Percentiles rank a stretch among this genome's conserved stretches.
Evolutionary conservation across 2,113 vertebrate genomes (phyloP).

Genomic region (Urocolius indicus): DNA sequence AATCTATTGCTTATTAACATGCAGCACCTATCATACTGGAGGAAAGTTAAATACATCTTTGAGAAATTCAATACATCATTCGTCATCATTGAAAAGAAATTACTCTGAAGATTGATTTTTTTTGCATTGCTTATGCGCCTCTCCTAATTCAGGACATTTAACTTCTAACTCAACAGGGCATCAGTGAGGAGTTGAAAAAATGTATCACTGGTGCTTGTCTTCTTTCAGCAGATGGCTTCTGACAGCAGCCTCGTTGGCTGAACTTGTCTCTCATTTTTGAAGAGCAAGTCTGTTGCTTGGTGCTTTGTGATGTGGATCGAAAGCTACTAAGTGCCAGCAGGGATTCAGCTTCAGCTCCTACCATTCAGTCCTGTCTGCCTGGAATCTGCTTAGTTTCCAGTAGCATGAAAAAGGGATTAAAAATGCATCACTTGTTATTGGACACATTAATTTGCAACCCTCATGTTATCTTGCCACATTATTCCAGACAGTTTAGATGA

Average conservation of each 20-base stretch:
- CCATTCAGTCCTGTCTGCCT: neutral
- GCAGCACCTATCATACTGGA: neutral
- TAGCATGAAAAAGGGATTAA: slow-evolving; percentile 42
- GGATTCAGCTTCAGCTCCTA: slow-evolving; percentile 1
- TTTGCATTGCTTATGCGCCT: slow-evolving; percentile 3
- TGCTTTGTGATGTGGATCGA: slow-evolving; percentile 47
- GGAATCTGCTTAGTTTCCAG: slow-evolving; percentile 53
- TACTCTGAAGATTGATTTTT: slow-evolving; percentile 5
- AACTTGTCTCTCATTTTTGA: slow-evolving; percentile 38
- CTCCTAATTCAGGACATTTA: slow-evolving; percentile 6
- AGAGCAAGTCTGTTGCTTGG: slow-evolving; percentile 18
- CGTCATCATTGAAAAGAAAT: neutral
- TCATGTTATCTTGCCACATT: neutral
- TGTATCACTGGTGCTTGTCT: neutral
- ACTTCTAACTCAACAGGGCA: neutral
- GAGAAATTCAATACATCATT: slow-evolving; percentile 5
- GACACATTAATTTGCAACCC: slow-evolving; percentile 31
- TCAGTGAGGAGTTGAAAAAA: slow-evolving; percentile 17
- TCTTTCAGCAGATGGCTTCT: slow-evolving; percentile 48
- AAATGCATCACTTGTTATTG: slow-evolving; percentile 40
- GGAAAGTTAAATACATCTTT: neutral
- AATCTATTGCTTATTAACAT: neutral
- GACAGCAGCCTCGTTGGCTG: slow-evolving; percentile 8
- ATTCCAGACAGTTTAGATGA: neutral
- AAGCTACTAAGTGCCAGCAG: slow-evolving; percentile 31